Evolutionary conservation across 2,797 vertebrate genomes (phyloP), one percentile per base, ranked within the genome.

Genomic region (Galaxias olidus): DNA sequence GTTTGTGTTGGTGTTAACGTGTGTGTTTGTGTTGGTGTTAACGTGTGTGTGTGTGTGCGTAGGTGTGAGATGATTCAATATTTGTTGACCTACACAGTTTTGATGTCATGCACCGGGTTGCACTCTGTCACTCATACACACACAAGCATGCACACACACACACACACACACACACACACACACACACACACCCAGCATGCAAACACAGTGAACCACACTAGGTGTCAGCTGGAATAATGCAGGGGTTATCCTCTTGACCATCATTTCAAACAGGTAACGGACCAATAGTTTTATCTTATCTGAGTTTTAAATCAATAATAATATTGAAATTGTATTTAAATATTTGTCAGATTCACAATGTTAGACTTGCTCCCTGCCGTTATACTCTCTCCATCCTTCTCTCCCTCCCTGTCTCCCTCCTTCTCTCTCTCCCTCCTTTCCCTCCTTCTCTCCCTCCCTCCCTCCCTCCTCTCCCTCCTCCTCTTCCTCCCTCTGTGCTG

Each of bases 71-170:
- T 55, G 52, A 57, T 68, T 63, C 40, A 65, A 9, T 53, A 62
- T 56, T 60, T n/a, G 62, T 46, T 42, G 9, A 63, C 49, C 13
- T 56, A 60, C 63, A 69, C 58, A 45, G 2, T 30, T 30, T 30
- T 30, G 30, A 30, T 30, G 3, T 30, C 30, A 30, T 30, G 30
- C 30, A 30, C 13, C 19, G 9, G 30, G 8, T 41, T 40, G 8
- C 43, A 30, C 42, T 8, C 20, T 9, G 65, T 64, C 64, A 47
- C 43, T 15, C 43, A 47, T 15, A 19, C 58, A 60, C 42, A 60
- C 59, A 48, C 56, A 43, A n/a, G n/a, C 30, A 62, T n/a, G n/a
- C n/a, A 48, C 47, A n/a, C 55, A 57, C 55, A 41, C 14, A 10
- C 46, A 15, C 2, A 40, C 59, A 42, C 15, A n/a, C 13, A 46